phyloP scores from a whole-genome alignment of 2,113 vertebrate genomes.

The Ammospiza caudacuta region DNA sequence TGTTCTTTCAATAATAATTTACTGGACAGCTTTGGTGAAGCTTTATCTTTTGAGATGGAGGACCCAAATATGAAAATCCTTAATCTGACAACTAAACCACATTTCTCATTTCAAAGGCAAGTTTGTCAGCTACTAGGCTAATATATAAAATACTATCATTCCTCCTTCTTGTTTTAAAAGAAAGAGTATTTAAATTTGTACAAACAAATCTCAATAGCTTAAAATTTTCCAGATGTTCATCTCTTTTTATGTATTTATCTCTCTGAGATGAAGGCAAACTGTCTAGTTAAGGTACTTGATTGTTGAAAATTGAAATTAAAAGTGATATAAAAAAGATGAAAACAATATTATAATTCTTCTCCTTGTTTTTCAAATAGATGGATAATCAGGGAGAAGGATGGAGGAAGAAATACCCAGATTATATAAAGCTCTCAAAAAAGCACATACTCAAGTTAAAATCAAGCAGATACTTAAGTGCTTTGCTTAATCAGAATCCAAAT shows the following conservation, averaged over 20 bases:
- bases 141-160: background rate
- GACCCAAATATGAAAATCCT: background rate
- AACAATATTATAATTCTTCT: background rate
- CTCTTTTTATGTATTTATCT: background rate
- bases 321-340: background rate
- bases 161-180: background rate
- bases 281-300: background rate
- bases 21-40: background rate
- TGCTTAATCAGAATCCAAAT: conserved; percentile 7
- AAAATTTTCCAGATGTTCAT: background rate
- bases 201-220: background rate
- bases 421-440: background rate
- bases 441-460: background rate
- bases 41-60: background rate
- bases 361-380: background rate
- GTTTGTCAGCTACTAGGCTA: background rate
- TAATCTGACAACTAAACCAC: background rate
- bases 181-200: background rate
- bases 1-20: background rate
- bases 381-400: background rate
- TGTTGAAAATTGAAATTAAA: background rate
- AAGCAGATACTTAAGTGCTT: background rate
- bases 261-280: background rate
- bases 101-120: background rate
- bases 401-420: background rate